These are phyloP conservation scores for Epinephelus coioides DNA, from an alignment of 2,797 vertebrate genomes.

Conservation along the genomic window DNA sequence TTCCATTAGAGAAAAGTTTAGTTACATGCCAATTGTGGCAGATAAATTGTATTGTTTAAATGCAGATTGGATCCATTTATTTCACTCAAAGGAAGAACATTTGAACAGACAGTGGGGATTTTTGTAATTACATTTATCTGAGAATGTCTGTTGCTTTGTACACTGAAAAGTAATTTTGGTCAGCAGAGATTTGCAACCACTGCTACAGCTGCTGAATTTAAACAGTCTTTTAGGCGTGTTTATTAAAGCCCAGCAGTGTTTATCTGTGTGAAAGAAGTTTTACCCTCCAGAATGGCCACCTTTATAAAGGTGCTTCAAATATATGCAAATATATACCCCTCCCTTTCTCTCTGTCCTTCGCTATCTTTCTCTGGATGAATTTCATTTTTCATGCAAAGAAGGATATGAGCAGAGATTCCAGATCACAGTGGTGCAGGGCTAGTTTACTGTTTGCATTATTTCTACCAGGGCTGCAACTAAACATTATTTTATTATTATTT, in stretches of 20 bases:
- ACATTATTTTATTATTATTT: conserved; percentile 8
- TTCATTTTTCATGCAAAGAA: conserved; percentile 48
- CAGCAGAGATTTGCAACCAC: conserved; percentile 65
- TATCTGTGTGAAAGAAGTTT: conserved; percentile 57
- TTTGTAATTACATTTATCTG: conserved; percentile 83
- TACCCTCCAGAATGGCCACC: conserved; percentile 47
- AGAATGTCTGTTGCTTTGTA: conserved; percentile 71
- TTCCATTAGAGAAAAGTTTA: conserved; percentile 57
- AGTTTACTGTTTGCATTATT: conserved; percentile 6
- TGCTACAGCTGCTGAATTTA: conserved; percentile 72
- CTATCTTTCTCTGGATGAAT: conserved; percentile 55
- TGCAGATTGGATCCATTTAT: conserved; percentile 75
- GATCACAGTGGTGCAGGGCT: neutral
- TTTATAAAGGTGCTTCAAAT: conserved; percentile 67
- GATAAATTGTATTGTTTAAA: conserved; percentile 76
- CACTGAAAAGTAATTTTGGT: conserved; percentile 75
- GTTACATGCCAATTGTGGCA: conserved; percentile 54
- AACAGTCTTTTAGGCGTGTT: conserved; percentile 69
- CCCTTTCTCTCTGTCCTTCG: conserved; percentile 33
- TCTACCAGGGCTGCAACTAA: neutral
- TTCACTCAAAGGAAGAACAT: conserved; percentile 60
- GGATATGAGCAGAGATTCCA: conserved; percentile 10
- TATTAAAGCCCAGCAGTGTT: conserved; percentile 64
- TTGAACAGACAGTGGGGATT: conserved; percentile 69
- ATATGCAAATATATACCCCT: conserved; percentile 66